Base-by-base conservation (phyloP, 2,888 invertebrate genomes). In the Drosophila fungiperda region DNA sequence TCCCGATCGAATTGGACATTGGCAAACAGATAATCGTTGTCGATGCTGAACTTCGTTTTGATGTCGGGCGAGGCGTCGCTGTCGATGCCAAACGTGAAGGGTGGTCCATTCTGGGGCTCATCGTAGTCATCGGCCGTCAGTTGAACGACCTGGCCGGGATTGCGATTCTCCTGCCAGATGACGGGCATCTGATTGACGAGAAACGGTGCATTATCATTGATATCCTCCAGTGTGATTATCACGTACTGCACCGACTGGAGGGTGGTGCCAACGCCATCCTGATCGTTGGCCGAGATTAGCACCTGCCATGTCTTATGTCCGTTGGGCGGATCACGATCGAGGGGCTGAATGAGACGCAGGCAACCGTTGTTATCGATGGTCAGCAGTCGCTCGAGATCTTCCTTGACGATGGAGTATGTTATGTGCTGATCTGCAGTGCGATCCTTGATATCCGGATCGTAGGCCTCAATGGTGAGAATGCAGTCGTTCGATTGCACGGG, bases 161-260 rank as follows among this genome's bases (percentile, higher is more conserved):
- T 93, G 78, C 96, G 95, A 90, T 97, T 97, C 93, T 98, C 98
- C 83, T 95, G 94, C 97, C 97, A 98, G 35, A 97, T 95, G 0
- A 97, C 96, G 0, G 96, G 96, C 92, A 96, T 96, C 5, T 95
- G 95, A 90, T 96, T 97, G 49, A 96, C 96, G 71, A 98, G 94
- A 91, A 96, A 96, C 0, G 99, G 99, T 0, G 97, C 97, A 92
- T 99, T 99, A 92, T 99, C 99, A 92, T 99, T 99, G 88, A 98
- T 97, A 90, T 99, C 99, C 6, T 94, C 94, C 33, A 96, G 92
- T 73, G 94, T 94, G 73, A 96, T 94, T 52, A 94, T 96, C 32
- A 97, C 96, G 84, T 96, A 95, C 0, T 95, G 95, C 2, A 95
- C 95, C 0, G 95, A 94, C 68, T 95, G 94, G 0, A 94, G 93